Conservation (phyloP, 1,140 invertebrate species). For the Drosophila bipectinata region DNA sequence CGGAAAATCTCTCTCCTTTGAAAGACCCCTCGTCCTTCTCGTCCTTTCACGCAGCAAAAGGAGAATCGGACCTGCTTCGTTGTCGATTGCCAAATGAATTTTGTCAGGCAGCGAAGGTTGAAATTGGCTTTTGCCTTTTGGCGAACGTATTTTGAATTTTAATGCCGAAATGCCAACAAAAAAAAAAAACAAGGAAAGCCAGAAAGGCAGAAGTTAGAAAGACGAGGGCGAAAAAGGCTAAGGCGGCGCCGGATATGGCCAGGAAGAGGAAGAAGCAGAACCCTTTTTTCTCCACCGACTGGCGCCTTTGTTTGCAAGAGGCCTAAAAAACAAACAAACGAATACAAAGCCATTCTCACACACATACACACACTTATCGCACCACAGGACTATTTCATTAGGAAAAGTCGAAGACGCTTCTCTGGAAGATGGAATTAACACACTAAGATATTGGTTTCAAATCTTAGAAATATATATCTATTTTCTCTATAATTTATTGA, state of each 20-base stretch:
- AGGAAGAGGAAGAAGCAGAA: slow-evolving; percentile 25
- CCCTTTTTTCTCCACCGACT: slow-evolving; percentile 32
- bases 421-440: slow-evolving; percentile 22
- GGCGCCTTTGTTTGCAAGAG: slow-evolving; percentile 12
- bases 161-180: slow-evolving; percentile 33
- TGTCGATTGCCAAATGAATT: slow-evolving; percentile 76
- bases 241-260: slow-evolving; percentile 7
- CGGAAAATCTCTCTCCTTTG: background rate
- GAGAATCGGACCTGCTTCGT: slow-evolving; percentile 23
- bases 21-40: background rate
- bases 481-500: background rate
- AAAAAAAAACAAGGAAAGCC: background rate
- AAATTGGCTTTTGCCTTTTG: slow-evolving; percentile 79
- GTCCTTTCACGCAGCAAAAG: background rate
- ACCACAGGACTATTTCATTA: slow-evolving; percentile 65
- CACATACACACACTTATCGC: background rate
- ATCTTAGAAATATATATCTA: background rate
- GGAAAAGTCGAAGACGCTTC: slow-evolving; percentile 45
- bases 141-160: slow-evolving; percentile 79
- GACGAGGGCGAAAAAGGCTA: background rate
- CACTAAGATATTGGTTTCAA: background rate
- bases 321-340: slow-evolving; percentile 22
- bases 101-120: slow-evolving; percentile 74
- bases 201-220: slow-evolving; percentile 10
- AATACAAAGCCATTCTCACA: background rate